Evolutionary conservation across 2,113 vertebrate species (phyloP).

Genomic region (Alaudala cheleensis): DNA sequence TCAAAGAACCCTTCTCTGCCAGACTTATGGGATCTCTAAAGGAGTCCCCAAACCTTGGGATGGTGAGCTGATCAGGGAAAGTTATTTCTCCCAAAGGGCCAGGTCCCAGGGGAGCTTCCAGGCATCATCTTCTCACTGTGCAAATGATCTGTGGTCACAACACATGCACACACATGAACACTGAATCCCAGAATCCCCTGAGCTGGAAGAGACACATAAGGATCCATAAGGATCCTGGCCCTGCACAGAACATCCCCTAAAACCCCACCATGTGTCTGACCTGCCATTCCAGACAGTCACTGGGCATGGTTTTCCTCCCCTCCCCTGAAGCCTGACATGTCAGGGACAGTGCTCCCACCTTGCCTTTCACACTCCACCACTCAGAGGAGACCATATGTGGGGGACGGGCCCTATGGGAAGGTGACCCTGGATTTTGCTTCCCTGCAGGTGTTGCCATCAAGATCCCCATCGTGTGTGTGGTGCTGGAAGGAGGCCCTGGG

Average conservation of each 20-base stretch:
- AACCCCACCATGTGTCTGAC: neutral
- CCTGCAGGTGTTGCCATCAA: slow-evolving; percentile 77
- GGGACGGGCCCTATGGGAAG: fast-evolving
- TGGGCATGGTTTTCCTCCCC: neutral
- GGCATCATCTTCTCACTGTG: neutral
- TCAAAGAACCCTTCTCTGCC: neutral
- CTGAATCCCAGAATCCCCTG: no score
- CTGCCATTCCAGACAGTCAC: neutral
- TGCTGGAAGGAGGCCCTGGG: slow-evolving; percentile 92
- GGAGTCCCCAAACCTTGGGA: neutral
- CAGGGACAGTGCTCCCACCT: neutral
- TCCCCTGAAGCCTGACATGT: neutral
- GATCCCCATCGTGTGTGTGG: slow-evolving; percentile 92
- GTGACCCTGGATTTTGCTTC: neutral
- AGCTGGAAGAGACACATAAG: neutral
- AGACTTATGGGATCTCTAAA: neutral
- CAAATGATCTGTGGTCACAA: neutral
- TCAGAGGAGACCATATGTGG: fast-evolving
- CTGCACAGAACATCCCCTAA: neutral
- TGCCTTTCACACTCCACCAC: fast-evolving
- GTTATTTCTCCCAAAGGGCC: fast-evolving
- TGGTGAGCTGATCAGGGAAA: neutral
- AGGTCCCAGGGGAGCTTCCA: neutral
- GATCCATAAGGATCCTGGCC: neutral
- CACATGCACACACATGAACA: no score